Percentiles rank a stretch among this genome's conserved stretches.
These are phyloP conservation scores for Mayetiola destructor DNA, from an alignment of 2,888 invertebrate genomes.

Conservation along the genomic window DNA sequence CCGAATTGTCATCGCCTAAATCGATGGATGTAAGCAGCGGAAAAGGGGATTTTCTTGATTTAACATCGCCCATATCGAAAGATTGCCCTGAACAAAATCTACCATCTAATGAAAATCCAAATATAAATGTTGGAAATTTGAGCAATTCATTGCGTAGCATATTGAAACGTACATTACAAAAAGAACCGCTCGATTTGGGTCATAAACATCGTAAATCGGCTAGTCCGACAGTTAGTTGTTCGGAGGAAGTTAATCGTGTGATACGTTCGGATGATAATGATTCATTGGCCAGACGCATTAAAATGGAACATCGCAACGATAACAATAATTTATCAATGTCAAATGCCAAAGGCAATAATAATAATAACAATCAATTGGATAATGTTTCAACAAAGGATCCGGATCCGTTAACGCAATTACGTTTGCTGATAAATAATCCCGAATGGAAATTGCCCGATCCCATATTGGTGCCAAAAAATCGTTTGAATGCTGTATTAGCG, in stretches of 20 bases:
- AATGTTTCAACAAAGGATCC: slow-evolving; percentile 38
- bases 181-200: slow-evolving; percentile 54
- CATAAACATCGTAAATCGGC: slow-evolving; percentile 47
- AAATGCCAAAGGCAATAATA: slow-evolving; percentile 17
- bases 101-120: background rate
- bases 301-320: slow-evolving; percentile 34
- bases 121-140: too few species aligned
- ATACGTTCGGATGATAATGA: slow-evolving; percentile 22
- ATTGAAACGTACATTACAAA: slow-evolving; percentile 31
- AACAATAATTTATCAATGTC: slow-evolving; percentile 17
- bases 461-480: slow-evolving; percentile 62
- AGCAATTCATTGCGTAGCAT: background rate
- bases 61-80: slow-evolving; percentile 30
- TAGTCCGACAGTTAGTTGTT: slow-evolving; percentile 60
- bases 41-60: slow-evolving; percentile 13
- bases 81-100: slow-evolving; percentile 22
- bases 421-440: slow-evolving; percentile 48
- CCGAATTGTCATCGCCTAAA: slow-evolving; percentile 43
- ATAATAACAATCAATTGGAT: slow-evolving; percentile 22
- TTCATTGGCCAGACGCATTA: slow-evolving; percentile 39
- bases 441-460: slow-evolving; percentile 67
- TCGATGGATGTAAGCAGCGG: slow-evolving; percentile 30
- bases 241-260: slow-evolving; percentile 49
- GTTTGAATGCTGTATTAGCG: slow-evolving; percentile 51
- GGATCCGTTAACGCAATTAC: slow-evolving; percentile 56